Conservation (phyloP, 2,113 vertebrate genomes). For the Periophthalmus modestus region DNA sequence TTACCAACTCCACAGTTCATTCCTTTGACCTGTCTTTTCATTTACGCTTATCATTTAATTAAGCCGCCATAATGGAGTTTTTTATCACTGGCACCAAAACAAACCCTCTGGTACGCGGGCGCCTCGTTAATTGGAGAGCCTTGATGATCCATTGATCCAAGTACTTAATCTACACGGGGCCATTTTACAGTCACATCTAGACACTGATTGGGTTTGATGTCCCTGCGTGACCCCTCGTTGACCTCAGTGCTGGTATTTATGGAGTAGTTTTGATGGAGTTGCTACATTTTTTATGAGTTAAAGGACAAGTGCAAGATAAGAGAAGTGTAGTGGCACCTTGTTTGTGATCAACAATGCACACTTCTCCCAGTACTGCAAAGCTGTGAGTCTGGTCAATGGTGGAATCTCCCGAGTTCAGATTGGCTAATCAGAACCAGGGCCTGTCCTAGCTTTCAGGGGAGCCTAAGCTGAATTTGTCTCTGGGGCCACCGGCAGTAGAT, state of each 20-base stretch:
- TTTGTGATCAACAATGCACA: too few species aligned
- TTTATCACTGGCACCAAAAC: conserved; percentile 52
- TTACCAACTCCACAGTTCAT: conserved; percentile 27
- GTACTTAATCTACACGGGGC: conserved; percentile 49
- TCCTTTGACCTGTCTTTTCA: conserved; percentile 59
- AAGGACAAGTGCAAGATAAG: conserved; percentile 1
- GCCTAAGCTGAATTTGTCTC: too few species aligned
- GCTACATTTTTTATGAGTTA: conserved; percentile 23
- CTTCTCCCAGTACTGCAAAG: too few species aligned
- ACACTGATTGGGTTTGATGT: conserved; percentile 51
- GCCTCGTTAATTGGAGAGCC: conserved; percentile 56
- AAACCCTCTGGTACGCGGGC: conserved; percentile 36
- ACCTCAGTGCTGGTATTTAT: conserved; percentile 28
- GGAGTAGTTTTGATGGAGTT: conserved; percentile 7
- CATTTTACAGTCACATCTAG: conserved; percentile 48
- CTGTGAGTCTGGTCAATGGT: too few species aligned
- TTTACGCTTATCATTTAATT: conserved; percentile 79
- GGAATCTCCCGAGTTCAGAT: too few species aligned
- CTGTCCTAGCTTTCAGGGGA: too few species aligned
- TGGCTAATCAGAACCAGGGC: too few species aligned
- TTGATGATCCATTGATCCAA: conserved; percentile 65
- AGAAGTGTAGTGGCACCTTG: not conserved
- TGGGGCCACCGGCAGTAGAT: too few species aligned
- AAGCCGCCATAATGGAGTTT: conserved; percentile 65
- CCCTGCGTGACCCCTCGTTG: conserved; percentile 26